Conservation (phyloP, 2,113 vertebrate species). For the Pardalotus punctatus region DNA sequence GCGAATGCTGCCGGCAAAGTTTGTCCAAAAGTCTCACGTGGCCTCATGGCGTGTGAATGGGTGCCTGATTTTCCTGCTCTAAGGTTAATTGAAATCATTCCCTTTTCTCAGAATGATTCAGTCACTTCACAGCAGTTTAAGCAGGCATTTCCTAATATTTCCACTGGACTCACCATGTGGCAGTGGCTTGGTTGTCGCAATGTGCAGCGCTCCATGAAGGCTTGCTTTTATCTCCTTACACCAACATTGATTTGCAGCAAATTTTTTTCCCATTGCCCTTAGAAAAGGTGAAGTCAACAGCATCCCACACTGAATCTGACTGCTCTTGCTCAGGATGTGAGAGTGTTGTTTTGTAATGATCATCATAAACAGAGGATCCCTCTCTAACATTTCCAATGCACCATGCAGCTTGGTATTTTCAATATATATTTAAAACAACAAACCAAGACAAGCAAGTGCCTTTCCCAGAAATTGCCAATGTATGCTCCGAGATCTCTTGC, state of each 20-base stretch:
- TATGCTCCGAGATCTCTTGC: constrained; percentile 73
- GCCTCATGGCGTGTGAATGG: background rate
- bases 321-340: background rate
- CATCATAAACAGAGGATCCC: constrained; percentile 43
- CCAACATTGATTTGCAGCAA: background rate
- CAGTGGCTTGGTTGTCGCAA: background rate
- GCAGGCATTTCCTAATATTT: background rate
- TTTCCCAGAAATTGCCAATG: constrained; percentile 72
- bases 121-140: background rate
- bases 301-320: background rate
- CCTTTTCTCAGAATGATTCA: background rate
- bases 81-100: background rate
- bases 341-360: background rate
- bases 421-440: constrained; percentile 80
- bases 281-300: constrained; percentile 5
- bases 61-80: background rate
- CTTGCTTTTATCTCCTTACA: background rate
- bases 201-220: background rate
- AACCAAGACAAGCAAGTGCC: constrained; percentile 60
- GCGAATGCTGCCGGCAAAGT: rapidly evolving
- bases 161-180: background rate
- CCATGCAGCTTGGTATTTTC: constrained; percentile 40
- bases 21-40: background rate
- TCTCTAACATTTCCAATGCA: constrained; percentile 44
- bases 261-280: constrained; percentile 20